Evolutionary conservation across 37 sponge, comb jelly and placozoan species (phyloP).

Genomic region (Mnemiopsis leidyi): DNA sequence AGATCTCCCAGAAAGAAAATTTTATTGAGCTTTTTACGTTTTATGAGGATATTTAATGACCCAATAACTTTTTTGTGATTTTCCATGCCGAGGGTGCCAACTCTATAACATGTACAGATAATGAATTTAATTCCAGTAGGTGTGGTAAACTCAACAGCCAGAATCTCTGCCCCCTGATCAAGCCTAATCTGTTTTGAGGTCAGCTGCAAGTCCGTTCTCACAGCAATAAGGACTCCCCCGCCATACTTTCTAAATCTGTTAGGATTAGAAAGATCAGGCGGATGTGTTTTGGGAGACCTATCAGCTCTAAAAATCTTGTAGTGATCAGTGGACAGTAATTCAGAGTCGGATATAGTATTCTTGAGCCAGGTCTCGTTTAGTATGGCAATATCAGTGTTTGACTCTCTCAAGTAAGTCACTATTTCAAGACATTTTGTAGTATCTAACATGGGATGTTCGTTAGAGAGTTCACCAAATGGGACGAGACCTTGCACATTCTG

Average conservation of each 20-base stretch:
- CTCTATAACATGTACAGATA: neutral
- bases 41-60: neutral
- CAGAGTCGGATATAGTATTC: neutral
- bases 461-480: neutral
- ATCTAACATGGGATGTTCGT: neutral
- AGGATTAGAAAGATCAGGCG: neutral
- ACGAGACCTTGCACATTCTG: no score
- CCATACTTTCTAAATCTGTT: neutral
- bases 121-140: neutral
- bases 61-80: neutral
- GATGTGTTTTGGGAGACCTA: neutral
- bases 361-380: neutral
- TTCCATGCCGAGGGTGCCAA: neutral
- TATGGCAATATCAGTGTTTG: neutral
- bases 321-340: neutral
- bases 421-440: neutral
- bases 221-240: neutral
- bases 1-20: neutral
- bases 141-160: neutral
- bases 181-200: neutral
- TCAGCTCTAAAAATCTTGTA: neutral
- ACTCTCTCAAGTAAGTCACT: neutral
- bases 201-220: neutral
- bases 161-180: neutral
- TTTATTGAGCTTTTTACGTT: neutral